These are phyloP conservation scores for Dendrocincla fuliginosa DNA, from an alignment of 2,797 vertebrate genomes.

Conservation along the genomic window DNA sequence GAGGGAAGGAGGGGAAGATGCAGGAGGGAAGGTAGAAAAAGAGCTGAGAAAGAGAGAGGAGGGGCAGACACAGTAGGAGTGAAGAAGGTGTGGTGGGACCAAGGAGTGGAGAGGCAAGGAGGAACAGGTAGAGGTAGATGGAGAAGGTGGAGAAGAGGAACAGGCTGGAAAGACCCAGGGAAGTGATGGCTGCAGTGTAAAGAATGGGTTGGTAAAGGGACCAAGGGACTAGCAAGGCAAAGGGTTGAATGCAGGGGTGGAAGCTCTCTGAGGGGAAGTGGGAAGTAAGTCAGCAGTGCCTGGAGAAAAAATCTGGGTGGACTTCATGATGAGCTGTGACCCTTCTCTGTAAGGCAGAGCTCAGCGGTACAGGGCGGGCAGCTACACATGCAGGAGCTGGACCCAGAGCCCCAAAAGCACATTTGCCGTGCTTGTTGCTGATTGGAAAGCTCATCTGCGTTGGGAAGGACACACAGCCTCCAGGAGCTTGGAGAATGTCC, in stretches of 20 bases:
- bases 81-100: not conserved
- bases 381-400: not conserved
- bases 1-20: not conserved
- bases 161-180: not conserved
- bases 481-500: not conserved
- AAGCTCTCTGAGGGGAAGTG: not conserved
- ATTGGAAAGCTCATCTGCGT: not conserved
- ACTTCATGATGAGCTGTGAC: not conserved
- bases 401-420: not conserved
- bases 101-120: not conserved
- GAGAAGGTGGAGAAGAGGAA: not conserved
- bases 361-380: not conserved
- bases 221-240: not conserved
- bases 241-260: not conserved
- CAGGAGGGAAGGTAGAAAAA: not conserved
- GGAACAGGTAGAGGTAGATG: not conserved
- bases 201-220: not conserved
- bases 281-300: not conserved
- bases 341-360: not conserved
- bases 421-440: not conserved
- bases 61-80: not conserved
- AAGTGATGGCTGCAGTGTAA: not conserved
- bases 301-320: not conserved
- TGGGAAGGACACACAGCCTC: conserved; percentile 17
- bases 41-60: not conserved